A percentile compares a stretch with the other conserved stretches of the same genome.
Evolutionary conservation across 2,797 vertebrate species (phyloP).

Genomic region (Nannoperca australis): DNA sequence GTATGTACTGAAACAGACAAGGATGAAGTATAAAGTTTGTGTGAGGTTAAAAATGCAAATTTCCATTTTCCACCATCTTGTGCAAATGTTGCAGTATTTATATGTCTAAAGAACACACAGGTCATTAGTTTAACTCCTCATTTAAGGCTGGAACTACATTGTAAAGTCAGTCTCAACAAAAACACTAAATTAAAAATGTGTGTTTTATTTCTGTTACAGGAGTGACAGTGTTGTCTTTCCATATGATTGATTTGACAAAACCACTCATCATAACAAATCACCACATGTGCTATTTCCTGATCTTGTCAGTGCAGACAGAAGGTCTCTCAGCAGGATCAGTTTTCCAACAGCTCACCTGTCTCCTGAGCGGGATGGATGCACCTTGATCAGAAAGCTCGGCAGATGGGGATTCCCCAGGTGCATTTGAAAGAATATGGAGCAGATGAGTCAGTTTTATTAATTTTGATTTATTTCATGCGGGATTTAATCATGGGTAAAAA

Average conservation of each 20-base stretch:
- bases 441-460: slow-evolving; percentile 51
- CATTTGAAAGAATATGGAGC: slow-evolving; percentile 37
- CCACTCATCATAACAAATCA: slow-evolving; percentile 42
- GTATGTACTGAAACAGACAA: slow-evolving; percentile 6
- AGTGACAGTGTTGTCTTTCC: background rate
- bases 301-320: slow-evolving; percentile 56
- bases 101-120: background rate
- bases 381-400: slow-evolving; percentile 59
- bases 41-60: background rate
- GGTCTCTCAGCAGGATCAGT: slow-evolving; percentile 56
- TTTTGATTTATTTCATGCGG: slow-evolving; percentile 46
- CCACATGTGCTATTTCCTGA: slow-evolving; percentile 37
- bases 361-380: slow-evolving; percentile 46
- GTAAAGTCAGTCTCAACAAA: background rate
- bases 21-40: background rate
- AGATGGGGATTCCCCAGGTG: slow-evolving; percentile 73
- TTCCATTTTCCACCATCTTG: background rate
- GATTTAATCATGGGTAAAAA: slow-evolving; percentile 40
- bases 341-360: slow-evolving; percentile 56
- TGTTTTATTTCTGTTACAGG: background rate
- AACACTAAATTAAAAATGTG: background rate
- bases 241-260: slow-evolving; percentile 34
- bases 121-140: background rate
- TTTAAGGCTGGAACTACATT: background rate
- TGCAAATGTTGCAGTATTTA: background rate